Evolutionary conservation across 2,797 vertebrate species (phyloP), one percentile per base, ranked within the genome.

Genomic region (Muscicapa comitata): DNA sequence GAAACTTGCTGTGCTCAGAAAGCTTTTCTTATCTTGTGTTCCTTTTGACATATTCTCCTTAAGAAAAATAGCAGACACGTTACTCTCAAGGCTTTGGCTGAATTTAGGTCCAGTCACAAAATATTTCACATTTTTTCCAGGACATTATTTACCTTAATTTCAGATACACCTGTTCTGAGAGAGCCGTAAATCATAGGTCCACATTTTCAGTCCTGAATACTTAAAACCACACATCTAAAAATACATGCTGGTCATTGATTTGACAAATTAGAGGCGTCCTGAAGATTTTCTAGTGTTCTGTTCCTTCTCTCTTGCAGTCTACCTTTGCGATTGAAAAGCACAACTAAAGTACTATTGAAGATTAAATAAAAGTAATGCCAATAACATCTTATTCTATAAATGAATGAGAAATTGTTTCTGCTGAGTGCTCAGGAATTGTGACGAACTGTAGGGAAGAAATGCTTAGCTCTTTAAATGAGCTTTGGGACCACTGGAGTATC

Each of bases 291-390:
- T 40, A 8, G 20, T 13, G 13, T 26, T 50, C 8, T 65, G 3
- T 68, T 88, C 26, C 29, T 79, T 90, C 59, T 70, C 42, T 81
- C 53, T 47, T 58, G 35, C 2, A 11, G 16, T 72, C 25, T 65
- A 4, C 37, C 5, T 45, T 81, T 92, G 75, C 43, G 75, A 28
- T 6, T 24, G 67, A 62, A 92, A 90, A 88, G 21, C 7, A 81
- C 31, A 86, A 75, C 66, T 75, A 51, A 82, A 59, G 20, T 57
- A 25, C 23, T 48, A 35, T 13, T 54, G 71, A 66, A 89, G 59
- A 88, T 93, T 86, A 94, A 95, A 82, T 95, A 79, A 90, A 90
- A 92, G 47, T 73, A 73, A 63, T 43, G 83, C 71, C 63, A 90
- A 50, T 76, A 93, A 63, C 29, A 54, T 45, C 40, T 73, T 25